These are phyloP conservation scores for Pteria penguin DNA, from an alignment of 2,888 invertebrate species.

Conservation along the genomic window DNA sequence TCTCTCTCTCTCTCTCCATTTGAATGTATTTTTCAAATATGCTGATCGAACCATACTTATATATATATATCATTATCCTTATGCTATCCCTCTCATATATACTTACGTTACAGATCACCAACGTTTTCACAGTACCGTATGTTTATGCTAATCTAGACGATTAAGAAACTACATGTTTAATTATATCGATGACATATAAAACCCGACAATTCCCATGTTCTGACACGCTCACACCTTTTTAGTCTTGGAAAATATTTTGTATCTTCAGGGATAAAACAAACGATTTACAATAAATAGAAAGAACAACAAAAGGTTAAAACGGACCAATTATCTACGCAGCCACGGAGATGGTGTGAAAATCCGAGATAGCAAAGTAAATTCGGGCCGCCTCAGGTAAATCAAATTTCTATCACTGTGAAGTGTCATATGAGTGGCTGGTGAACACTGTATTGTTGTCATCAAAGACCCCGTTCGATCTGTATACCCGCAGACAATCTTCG, in stretches of 20 bases:
- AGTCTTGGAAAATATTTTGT: background rate
- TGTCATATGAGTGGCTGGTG: conserved; percentile 10
- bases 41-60: no score
- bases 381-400: background rate
- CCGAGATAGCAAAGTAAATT: background rate
- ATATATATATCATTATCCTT: no score
- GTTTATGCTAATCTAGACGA: no score
- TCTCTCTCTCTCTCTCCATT: no score
- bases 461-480: background rate
- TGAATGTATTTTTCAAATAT: no score
- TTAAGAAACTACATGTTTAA: no score
- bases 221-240: background rate
- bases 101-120: no score
- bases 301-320: background rate
- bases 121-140: no score
- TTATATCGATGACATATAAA: no score
- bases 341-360: background rate
- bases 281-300: background rate
- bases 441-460: conserved; percentile 11
- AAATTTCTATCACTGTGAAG: background rate
- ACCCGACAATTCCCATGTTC: background rate
- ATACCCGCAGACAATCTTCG: conserved; percentile 52
- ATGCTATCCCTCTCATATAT: no score
- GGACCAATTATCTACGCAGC: background rate
- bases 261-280: background rate